These are phyloP conservation scores for Pandemis heparana DNA, from an alignment of 2,888 invertebrate species.

Conservation along the genomic window DNA sequence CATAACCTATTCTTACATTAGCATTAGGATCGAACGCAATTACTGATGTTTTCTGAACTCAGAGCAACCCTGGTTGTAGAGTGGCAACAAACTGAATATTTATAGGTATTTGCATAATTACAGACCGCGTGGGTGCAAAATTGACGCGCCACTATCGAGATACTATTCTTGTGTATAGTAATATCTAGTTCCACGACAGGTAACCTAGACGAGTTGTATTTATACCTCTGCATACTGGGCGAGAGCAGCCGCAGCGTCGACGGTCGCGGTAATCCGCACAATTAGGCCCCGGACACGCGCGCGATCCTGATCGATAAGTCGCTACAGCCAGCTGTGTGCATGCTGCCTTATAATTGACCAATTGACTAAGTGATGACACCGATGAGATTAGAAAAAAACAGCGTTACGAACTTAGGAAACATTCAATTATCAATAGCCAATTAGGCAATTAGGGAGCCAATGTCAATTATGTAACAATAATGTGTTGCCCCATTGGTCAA, in stretches of 20 bases:
- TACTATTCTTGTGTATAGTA: not conserved
- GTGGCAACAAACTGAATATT: too few relatives aligned
- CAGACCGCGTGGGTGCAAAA: too few relatives aligned
- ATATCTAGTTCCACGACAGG: not conserved
- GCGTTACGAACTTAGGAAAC: not conserved
- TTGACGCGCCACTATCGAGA: too few relatives aligned
- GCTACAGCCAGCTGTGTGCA: constrained; percentile 13
- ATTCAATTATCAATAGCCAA: too few relatives aligned
- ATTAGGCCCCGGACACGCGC: constrained; percentile 69
- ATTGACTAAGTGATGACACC: not conserved
- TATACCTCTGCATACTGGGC: not conserved
- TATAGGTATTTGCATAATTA: too few relatives aligned
- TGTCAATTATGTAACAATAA: not conserved
- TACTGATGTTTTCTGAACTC: too few relatives aligned
- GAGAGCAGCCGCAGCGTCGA: not conserved
- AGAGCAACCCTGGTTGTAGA: too few relatives aligned
- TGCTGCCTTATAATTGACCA: not conserved
- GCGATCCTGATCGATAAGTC: constrained; percentile 32
- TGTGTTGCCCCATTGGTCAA: too few relatives aligned
- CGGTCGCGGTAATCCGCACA: constrained; percentile 67
- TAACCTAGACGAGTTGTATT: not conserved
- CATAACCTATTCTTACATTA: too few relatives aligned
- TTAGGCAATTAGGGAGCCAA: too few relatives aligned
- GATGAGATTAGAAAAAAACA: not conserved
- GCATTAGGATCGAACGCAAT: too few relatives aligned